Percentiles rank a stretch among this genome's conserved stretches.
Evolutionary conservation across 2,797 vertebrate species (phyloP).

Genomic region (Parauchenoglanis ngamensis): DNA sequence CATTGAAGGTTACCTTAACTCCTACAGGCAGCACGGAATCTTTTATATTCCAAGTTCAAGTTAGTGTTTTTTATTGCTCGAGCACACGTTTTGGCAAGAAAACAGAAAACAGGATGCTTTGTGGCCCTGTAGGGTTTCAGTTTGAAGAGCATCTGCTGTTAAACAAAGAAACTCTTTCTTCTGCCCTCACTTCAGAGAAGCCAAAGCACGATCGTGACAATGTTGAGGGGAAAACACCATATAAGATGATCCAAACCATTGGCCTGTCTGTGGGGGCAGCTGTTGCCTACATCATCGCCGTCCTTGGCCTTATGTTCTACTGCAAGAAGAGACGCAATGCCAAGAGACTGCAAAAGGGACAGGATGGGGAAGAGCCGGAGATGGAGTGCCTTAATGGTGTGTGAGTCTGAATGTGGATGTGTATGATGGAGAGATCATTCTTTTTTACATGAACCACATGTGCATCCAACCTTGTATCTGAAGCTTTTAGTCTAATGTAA

Average conservation of each 20-base stretch:
- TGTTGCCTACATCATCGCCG: conserved; percentile 95
- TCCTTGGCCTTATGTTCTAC: conserved; percentile 98
- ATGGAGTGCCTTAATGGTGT: conserved; percentile 93
- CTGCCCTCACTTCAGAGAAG: conserved; percentile 78
- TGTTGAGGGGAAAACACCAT: conserved; percentile 82
- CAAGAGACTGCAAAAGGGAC: conserved; percentile 87
- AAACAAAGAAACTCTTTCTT: conserved; percentile 7
- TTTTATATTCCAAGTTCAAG: neutral
- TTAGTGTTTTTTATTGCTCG: neutral
- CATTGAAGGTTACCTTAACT: neutral
- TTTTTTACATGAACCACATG: neutral
- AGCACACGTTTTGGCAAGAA: neutral
- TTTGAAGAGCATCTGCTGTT: neutral
- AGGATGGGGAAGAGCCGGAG: conserved; percentile 91
- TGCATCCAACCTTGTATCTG: neutral
- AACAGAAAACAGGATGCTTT: neutral
- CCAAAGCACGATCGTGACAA: conserved; percentile 62
- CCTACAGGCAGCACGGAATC: neutral
- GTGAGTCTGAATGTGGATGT: neutral
- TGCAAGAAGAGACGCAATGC: conserved; percentile 95
- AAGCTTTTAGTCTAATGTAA: conserved; percentile 4
- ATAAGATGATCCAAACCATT: conserved; percentile 99
- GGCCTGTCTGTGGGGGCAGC: conserved; percentile 94
- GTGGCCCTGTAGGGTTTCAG: neutral
- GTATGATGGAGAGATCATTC: neutral